Conservation (phyloP, 2,888 invertebrate species). For the Dryobotodes eremita region DNA sequence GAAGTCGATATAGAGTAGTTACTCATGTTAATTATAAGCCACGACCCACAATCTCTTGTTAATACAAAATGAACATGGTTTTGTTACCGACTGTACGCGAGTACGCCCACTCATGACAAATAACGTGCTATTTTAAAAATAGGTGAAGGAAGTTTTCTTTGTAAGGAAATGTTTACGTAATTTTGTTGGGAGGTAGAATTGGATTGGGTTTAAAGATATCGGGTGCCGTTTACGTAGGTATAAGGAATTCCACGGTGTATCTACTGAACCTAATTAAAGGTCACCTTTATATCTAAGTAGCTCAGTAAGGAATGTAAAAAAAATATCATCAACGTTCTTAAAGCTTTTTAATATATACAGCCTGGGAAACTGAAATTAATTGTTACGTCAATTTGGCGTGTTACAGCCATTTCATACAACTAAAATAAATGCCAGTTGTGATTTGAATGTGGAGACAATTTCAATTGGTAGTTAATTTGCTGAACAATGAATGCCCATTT, state of each 20-base stretch:
- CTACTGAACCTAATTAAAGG: neutral
- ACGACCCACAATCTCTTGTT: constrained; percentile 71
- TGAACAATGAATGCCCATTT: too few species aligned
- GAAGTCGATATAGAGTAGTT: constrained; percentile 71
- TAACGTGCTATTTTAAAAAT: constrained; percentile 44
- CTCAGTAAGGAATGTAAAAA: neutral
- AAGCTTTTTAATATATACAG: neutral
- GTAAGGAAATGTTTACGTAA: constrained; percentile 4
- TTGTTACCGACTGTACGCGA: constrained; percentile 58
- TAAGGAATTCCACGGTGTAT: neutral
- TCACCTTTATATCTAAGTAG: neutral
- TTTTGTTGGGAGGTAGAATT: constrained; percentile 19
- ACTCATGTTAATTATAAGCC: constrained; percentile 71
- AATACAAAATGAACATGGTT: constrained; percentile 73
- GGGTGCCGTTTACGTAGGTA: too few species aligned
- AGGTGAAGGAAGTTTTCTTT: constrained; percentile 5
- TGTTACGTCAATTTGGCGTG: too few species aligned
- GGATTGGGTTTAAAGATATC: constrained; percentile 11
- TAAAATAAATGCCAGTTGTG: too few species aligned
- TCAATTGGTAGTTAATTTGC: too few species aligned
- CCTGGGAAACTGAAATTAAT: too few species aligned
- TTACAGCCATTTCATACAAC: too few species aligned
- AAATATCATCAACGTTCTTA: neutral
- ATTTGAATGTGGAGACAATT: too few species aligned
- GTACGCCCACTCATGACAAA: constrained; percentile 70